Base-by-base conservation (phyloP, 2,113 vertebrate species). In the Tenebrosternarchus preto region DNA sequence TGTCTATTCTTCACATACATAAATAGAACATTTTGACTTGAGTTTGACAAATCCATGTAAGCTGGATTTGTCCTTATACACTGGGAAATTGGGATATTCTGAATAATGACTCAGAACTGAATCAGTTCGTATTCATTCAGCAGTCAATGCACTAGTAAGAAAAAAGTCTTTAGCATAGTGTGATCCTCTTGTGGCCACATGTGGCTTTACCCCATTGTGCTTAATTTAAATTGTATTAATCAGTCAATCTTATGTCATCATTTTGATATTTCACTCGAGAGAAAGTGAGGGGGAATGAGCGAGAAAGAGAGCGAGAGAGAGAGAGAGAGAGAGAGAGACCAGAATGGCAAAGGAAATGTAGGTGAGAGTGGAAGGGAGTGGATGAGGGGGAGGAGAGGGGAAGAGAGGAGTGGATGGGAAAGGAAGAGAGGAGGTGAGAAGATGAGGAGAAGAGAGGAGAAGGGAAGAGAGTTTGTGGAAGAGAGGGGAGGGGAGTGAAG, bases 1-100 rank as follows among this genome's bases (percentile, higher is more conserved):
- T 82, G 75, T 84, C 83, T 84, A 82, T 89, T 85, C 82, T 88
- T 86, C 89, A 88, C 91, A 90, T 88, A 83, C 88, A 83, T 83
- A 82, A 82, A 66, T 9, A 67, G 57, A 24, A 69, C 17, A 46
- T 39, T 61, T 61, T 60, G 9, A 27, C n/a, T 36, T 20, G 59
- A 22, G 5, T 46, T 39, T 25, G 4, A 20, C n/a, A 9, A 29
- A 4, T 4, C 5, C 43, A 50, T 50, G 43, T 50, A 73, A 1
- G 25, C 27, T 25, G 56, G 68, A 25, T 27, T 22, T 9, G 11
- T 43, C 25, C 50, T 20, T 22, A 12, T 75, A 33, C 55, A 55
- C 8, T 12, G 19, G 19, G 5, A 36, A 64, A 55, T 16, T 12
- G 19, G 19, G 5, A 36, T 24, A 27, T 39, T 53, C 43, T 46